Base-by-base conservation (phyloP, 2,888 invertebrate species). In the Cerastis leucographa region DNA sequence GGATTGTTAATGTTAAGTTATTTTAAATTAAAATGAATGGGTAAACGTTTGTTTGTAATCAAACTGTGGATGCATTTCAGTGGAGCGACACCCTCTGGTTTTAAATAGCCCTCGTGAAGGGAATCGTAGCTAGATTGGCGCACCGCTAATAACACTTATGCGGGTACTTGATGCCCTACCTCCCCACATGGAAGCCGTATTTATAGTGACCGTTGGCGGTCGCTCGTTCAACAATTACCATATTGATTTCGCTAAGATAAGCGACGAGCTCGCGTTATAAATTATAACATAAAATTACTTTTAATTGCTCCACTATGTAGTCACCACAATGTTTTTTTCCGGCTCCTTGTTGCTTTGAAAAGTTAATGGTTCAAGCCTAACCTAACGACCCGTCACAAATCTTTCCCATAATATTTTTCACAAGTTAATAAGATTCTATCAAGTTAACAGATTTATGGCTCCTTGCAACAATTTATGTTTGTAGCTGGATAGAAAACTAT, bases 131-230 rank as follows among this genome's bases (percentile, higher is more conserved):
- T 94, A 94, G 93, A 95, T 95, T 95, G 95, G 95, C 95, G 92
- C 91, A 92, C 94, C 93, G 92, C 94, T 94, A 94, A 94, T 95
- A 93, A 92, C 92, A 91, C 85, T 88, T 87, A 96, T 96, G 96
- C 96, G 96, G 96, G 96, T 92, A 91, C 92, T 92, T 92, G 91
- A 87, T 90, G 88, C 87, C 88, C 77, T 81, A 73, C 86, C 89
- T 90, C 92, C 91, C 91, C 88, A 88, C 89, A 85, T 88, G 81
- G 87, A 86, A 75, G 80, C 78, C 71, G 79, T 88, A 91, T 91
- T 90, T 90, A 89, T 80, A 85, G 82, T 90, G 92, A 90, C 94
- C 92, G 94, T 94, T 94, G 90, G 87, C 86, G 85, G 85, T 81
- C 85, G 84, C 85, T 88, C 89, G 86, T 88, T 90, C 79, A 71